Evolutionary conservation across 2,797 vertebrate species (phyloP).

Genomic region (Bradypodion pumilum): DNA sequence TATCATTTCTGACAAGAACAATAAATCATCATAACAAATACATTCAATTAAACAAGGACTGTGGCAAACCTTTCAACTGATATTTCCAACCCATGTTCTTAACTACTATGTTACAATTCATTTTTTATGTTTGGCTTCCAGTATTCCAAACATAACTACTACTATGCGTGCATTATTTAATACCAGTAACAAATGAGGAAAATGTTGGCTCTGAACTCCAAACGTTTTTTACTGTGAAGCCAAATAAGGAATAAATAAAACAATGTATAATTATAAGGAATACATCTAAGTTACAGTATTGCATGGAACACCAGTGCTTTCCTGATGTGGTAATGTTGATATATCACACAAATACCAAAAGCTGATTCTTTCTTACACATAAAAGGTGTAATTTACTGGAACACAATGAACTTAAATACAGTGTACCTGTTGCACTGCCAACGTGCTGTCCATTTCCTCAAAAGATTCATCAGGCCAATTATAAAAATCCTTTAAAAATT

Average conservation of each 20-base stretch:
- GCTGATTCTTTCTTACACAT: background rate
- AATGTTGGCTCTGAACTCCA: background rate
- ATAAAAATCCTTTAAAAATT: conserved; percentile 90
- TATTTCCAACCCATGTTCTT: background rate
- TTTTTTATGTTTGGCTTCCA: background rate
- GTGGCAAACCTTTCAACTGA: background rate
- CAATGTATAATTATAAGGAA: background rate
- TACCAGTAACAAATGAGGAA: background rate
- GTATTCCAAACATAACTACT: background rate
- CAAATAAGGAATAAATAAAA: background rate
- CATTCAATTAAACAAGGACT: background rate
- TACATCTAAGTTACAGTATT: background rate
- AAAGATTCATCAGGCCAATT: conserved; percentile 99
- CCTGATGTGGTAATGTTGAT: background rate
- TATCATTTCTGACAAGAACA: background rate
- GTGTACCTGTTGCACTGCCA: conserved; percentile 95
- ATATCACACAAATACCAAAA: background rate
- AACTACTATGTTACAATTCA: background rate
- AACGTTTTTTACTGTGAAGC: background rate
- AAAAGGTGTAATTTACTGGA: no score
- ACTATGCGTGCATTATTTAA: background rate
- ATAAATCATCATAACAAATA: background rate
- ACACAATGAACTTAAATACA: background rate
- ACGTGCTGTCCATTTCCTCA: conserved; percentile 98
- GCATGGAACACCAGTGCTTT: background rate